These are phyloP conservation scores for Lycophotia porphyrea DNA, from an alignment of 2,888 invertebrate genomes.

Conservation along the genomic window DNA sequence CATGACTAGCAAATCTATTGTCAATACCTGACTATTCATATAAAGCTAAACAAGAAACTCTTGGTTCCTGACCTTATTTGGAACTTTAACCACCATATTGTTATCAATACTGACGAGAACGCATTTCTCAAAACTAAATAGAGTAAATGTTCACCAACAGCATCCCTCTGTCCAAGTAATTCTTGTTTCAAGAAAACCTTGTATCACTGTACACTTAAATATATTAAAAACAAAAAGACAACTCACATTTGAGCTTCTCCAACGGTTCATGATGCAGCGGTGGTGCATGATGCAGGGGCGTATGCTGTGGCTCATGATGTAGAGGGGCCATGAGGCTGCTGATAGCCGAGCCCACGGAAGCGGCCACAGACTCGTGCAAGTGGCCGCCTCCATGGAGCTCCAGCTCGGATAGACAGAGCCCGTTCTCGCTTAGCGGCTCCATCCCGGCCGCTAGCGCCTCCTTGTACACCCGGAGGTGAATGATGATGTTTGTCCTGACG, in stretches of 20 bases:
- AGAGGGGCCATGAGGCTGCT: conserved; percentile 90
- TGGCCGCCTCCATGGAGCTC: conserved; percentile 89
- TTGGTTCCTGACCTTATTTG: background rate
- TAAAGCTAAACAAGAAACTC: background rate
- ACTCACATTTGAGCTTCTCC: conserved; percentile 95
- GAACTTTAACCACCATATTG: background rate
- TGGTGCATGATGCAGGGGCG: conserved; percentile 90
- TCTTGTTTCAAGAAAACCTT: background rate
- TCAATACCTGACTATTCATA: background rate
- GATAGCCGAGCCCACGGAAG: conserved; percentile 89
- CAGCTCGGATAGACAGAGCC: conserved; percentile 94
- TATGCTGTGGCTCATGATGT: conserved; percentile 90
- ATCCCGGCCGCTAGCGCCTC: conserved; percentile 92
- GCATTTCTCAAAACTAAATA: background rate
- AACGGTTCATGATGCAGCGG: conserved; percentile 93
- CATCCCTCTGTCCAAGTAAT: background rate
- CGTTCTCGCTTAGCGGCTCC: conserved; percentile 93
- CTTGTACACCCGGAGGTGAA: conserved; percentile 90
- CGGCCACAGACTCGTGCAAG: conserved; percentile 88
- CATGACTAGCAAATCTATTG: background rate
- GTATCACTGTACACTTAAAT: background rate
- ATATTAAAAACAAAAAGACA: conserved; percentile 48
- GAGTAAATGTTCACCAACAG: background rate
- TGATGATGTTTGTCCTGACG: conserved; percentile 81
- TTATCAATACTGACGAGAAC: background rate